Percentiles rank a stretch among this genome's conserved stretches.
Evolutionary conservation across 2,888 invertebrate genomes (phyloP).

Genomic region (Apamea crenata): DNA sequence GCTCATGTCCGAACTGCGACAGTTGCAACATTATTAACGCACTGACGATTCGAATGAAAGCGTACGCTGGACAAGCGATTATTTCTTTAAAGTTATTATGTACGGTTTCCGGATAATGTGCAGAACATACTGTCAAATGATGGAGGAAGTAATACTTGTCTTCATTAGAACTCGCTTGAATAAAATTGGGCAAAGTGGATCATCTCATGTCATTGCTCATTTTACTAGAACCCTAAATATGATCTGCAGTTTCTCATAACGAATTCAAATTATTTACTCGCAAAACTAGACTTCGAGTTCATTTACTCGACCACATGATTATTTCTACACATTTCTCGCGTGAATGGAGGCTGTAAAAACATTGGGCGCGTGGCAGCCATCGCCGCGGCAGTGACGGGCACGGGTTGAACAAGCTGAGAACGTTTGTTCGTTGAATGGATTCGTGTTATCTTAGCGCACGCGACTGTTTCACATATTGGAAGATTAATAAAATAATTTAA

Average conservation of each 20-base stretch:
- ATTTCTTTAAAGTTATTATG: conserved; percentile 45
- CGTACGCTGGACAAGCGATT: conserved; percentile 64
- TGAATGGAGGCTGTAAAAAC: conserved; percentile 52
- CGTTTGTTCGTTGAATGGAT: conserved; percentile 51
- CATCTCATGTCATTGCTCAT: neutral
- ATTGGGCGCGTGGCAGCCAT: conserved; percentile 58
- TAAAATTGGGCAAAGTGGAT: conserved; percentile 17
- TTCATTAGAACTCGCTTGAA: conserved; percentile 6
- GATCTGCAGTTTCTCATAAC: neutral
- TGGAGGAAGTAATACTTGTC: neutral
- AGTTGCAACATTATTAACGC: conserved; percentile 69
- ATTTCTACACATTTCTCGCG: conserved; percentile 54
- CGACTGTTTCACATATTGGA: conserved; percentile 25
- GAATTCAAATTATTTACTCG: neutral
- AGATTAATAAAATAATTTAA: neutral
- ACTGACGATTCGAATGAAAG: conserved; percentile 68
- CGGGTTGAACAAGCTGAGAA: conserved; percentile 28
- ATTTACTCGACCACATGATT: conserved; percentile 16
- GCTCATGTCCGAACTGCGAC: conserved; percentile 41
- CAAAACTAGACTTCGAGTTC: neutral
- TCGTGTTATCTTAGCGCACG: conserved; percentile 61
- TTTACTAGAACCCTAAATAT: neutral
- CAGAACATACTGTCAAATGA: conserved; percentile 22
- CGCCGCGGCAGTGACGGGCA: neutral
- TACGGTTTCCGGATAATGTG: conserved; percentile 35